Evolutionary conservation across 1,140 invertebrate species (phyloP), one percentile per base, ranked within the genome.

Genomic region (Nylanderia fulva): DNA sequence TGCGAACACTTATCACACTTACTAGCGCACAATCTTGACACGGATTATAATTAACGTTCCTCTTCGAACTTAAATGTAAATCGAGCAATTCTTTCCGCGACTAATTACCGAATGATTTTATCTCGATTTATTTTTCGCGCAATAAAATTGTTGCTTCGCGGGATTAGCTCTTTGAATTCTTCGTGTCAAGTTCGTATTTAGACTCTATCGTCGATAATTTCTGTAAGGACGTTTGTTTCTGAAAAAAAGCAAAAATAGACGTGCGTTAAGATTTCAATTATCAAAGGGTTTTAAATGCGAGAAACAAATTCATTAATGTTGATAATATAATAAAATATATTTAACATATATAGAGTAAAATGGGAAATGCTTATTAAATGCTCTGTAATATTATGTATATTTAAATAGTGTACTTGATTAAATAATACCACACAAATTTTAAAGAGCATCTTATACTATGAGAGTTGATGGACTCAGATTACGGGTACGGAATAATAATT

Each of bases 31-130:
- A 36, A 58, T 33, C 24, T 80, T 36, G 24, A 64, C 42, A 66
- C 54, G 9, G n/a, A 54, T 52, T 54, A 68, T 88, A 45, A 74
- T 87, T 68, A 79, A 74, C 27, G 63, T 87, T 27, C 45, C 74
- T 52, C 27, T 24, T 24, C 21, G 42, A 18, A 33, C 11, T 60
- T 6, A n/a, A n/a, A n/a, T n/a, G 21, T 29, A 36, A n/a, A 84
- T 71, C 58, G 48, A 85, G 33, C 61, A 29, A 71, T 76, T 9
- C 9, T 48, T 11, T 33, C 2, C 8, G 15, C 11, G 6, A 72
- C 1, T 39, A 0, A 18, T 6, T n/a, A 48, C 27, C n/a, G 27
- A 45, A 9, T 24, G 18, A 24, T 11, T 24, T 13, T 15, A 1
- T 21, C 36, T 33, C n/a, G 39, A 74, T 75, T 33, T 77, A n/a